Conservation (phyloP, 2,113 vertebrate genomes). For the Menidia beryllina region DNA sequence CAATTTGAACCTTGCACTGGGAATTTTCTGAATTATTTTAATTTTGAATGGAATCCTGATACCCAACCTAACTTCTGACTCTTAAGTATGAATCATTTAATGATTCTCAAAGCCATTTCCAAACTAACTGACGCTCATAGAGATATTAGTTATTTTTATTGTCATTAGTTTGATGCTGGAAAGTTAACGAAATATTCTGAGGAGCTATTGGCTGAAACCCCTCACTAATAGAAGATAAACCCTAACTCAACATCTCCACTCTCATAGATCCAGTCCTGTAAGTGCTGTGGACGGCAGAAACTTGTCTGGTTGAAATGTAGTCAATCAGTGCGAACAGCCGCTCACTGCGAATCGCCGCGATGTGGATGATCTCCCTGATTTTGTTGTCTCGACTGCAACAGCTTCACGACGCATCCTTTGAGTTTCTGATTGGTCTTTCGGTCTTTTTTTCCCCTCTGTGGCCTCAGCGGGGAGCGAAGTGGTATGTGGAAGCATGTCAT, state of each 20-base stretch:
- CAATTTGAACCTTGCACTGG: too few relatives aligned
- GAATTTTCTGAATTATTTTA: too few relatives aligned
- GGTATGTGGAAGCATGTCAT: slow-evolving; percentile 76
- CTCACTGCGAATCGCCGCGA: slow-evolving; percentile 69
- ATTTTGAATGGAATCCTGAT: too few relatives aligned
- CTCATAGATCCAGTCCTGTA: slow-evolving; percentile 53
- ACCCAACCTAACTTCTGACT: neutral
- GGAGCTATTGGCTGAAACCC: slow-evolving; percentile 13
- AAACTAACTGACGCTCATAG: too few relatives aligned
- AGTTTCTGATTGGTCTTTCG: slow-evolving; percentile 75
- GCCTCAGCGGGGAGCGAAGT: slow-evolving; percentile 74
- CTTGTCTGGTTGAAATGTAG: slow-evolving; percentile 64
- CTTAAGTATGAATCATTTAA: neutral
- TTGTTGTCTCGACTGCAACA: slow-evolving; percentile 69
- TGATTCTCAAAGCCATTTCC: too few relatives aligned
- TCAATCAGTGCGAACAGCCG: slow-evolving; percentile 72
- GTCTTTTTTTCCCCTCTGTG: slow-evolving; percentile 68
- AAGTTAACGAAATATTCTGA: neutral
- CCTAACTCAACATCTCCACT: slow-evolving; percentile 31
- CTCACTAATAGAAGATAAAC: slow-evolving; percentile 27
- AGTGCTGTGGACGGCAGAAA: slow-evolving; percentile 38
- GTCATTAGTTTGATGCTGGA: neutral
- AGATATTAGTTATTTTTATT: too few relatives aligned
- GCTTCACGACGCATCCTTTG: slow-evolving; percentile 55
- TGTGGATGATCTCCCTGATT: slow-evolving; percentile 69